Percentiles rank a stretch among this genome's conserved stretches.
These are phyloP conservation scores for Monochamus alternatus DNA, from an alignment of 2,888 invertebrate species.

Conservation along the genomic window DNA sequence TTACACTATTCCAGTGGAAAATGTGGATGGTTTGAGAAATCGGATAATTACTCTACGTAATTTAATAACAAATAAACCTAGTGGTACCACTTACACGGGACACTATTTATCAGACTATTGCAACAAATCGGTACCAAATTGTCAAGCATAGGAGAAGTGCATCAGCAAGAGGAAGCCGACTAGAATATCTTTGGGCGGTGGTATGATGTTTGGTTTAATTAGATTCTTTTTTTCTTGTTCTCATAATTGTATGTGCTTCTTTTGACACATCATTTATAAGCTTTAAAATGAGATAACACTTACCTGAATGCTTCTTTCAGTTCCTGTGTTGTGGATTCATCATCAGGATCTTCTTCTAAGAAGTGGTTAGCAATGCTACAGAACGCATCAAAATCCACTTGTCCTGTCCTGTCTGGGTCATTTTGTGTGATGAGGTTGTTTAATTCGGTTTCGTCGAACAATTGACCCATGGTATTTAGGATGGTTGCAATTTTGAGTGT, in stretches of 20 bases:
- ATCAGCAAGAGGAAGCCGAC: too few species aligned
- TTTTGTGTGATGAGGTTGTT: slow-evolving; percentile 81
- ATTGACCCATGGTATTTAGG: slow-evolving; percentile 94
- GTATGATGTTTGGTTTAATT: too few species aligned
- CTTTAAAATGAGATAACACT: too few species aligned
- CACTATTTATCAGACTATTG: too few species aligned
- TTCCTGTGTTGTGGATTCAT: slow-evolving; percentile 89
- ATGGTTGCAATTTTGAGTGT: slow-evolving; percentile 92
- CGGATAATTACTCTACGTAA: slow-evolving; percentile 50
- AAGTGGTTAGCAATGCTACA: slow-evolving; percentile 94
- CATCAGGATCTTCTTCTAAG: slow-evolving; percentile 92
- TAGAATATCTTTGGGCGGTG: too few species aligned
- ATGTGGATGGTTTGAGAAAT: slow-evolving; percentile 51
- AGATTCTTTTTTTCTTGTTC: too few species aligned
- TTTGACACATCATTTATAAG: too few species aligned
- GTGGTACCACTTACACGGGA: too few species aligned
- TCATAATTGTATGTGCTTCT: too few species aligned
- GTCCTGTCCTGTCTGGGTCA: slow-evolving; percentile 92
- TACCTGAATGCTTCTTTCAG: slow-evolving; percentile 95
- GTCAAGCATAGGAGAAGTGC: too few species aligned
- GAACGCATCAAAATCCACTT: slow-evolving; percentile 96
- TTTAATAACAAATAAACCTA: slow-evolving; percentile 40
- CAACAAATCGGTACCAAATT: too few species aligned
- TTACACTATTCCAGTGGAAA: slow-evolving; percentile 48
- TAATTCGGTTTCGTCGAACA: slow-evolving; percentile 89